Percentiles rank a stretch among this genome's conserved stretches.
phyloP scores from a whole-genome alignment of 2,113 vertebrate species.

The Coptodon bakossiorum region DNA sequence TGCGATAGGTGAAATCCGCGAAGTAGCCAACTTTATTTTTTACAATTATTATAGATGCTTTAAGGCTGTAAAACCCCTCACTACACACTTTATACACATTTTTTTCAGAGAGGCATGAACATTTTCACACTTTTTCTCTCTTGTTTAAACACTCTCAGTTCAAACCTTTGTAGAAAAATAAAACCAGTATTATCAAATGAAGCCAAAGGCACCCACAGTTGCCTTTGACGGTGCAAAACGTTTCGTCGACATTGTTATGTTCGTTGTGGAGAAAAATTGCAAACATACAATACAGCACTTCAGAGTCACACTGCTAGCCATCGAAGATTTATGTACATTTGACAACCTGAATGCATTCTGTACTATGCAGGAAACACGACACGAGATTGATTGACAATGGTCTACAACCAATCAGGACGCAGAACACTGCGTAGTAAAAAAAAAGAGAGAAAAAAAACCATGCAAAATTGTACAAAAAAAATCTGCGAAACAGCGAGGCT shows the following conservation, averaged over 20 bases:
- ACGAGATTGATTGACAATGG: neutral
- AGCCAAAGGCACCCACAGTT: neutral
- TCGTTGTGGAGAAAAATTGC: neutral
- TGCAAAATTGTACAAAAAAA: neutral
- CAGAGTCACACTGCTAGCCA: neutral
- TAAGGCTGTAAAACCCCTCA: neutral
- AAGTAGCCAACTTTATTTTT: neutral
- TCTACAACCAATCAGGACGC: neutral
- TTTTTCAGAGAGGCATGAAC: neutral
- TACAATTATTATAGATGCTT: neutral
- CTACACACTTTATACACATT: neutral
- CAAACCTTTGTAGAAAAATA: neutral
- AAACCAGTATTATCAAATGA: neutral
- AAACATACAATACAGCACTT: neutral
- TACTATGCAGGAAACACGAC: rapidly evolving
- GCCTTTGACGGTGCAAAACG: neutral
- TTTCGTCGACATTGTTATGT: neutral
- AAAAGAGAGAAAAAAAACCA: rapidly evolving
- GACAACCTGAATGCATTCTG: neutral
- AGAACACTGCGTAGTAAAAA: neutral
- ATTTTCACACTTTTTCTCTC: neutral
- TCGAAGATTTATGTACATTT: neutral
- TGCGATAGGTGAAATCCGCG: neutral
- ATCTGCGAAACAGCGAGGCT: neutral
- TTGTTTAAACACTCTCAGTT: neutral